Conservation (phyloP, 1,140 invertebrate species). For the Geopemphigus sp. region DNA sequence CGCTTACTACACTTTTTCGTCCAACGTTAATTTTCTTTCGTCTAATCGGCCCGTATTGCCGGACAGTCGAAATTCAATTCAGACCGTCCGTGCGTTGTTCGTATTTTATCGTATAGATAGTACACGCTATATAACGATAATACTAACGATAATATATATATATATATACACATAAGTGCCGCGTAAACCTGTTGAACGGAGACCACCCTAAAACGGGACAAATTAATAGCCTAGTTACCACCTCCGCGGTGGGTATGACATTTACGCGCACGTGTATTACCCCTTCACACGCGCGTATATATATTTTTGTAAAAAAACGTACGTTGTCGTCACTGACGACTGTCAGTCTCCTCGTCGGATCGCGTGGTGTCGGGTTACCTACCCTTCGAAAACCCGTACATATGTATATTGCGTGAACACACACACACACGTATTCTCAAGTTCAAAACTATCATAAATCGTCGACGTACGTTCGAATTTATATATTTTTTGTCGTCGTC, state of each 20-base stretch:
- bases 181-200: constrained; percentile 32
- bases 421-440: too few species aligned
- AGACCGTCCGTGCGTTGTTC: not conserved
- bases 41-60: not conserved
- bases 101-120: not conserved
- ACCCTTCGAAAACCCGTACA: not conserved
- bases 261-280: not conserved
- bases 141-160: not conserved
- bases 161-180: not conserved
- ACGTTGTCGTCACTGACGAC: too few species aligned
- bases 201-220: constrained; percentile 41
- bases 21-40: not conserved
- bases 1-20: not conserved
- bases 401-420: too few species aligned
- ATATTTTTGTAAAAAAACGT: too few species aligned
- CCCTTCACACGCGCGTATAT: not conserved
- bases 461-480: too few species aligned
- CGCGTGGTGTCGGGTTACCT: constrained; percentile 33
- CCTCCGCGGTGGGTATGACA: constrained; percentile 16
- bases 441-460: too few species aligned
- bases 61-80: not conserved
- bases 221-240: constrained; percentile 44
- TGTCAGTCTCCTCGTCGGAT: constrained; percentile 29
- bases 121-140: too few species aligned
- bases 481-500: too few species aligned